Evolutionary conservation across 2,888 invertebrate genomes (phyloP).

Genomic region (Macaria notata): DNA sequence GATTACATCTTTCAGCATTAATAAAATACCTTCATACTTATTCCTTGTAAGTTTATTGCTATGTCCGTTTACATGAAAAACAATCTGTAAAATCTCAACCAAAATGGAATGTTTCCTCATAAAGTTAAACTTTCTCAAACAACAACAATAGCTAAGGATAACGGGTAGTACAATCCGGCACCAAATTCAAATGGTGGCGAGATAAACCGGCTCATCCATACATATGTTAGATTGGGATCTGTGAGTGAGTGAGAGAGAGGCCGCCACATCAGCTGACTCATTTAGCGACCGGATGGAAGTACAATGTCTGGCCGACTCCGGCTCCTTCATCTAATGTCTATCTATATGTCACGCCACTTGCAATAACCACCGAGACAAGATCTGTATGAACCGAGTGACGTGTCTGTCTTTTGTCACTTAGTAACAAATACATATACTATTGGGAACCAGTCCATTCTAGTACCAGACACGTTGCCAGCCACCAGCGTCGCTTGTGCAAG

Average conservation of each 20-base stretch:
- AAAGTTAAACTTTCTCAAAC: background rate
- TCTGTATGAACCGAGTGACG: no score
- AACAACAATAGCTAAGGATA: background rate
- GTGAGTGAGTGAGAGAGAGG: conserved; percentile 66
- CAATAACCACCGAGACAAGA: conserved; percentile 10
- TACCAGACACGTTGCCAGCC: no score
- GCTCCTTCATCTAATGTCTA: conserved; percentile 51
- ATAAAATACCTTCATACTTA: no score
- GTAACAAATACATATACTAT: no score
- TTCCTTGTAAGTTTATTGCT: no score
- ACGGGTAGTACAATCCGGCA: conserved; percentile 3
- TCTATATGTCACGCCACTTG: conserved; percentile 23
- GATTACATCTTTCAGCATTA: no score
- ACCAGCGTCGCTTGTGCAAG: no score
- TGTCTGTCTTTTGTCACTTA: background rate
- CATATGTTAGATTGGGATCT: conserved; percentile 56
- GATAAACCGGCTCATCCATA: conserved; percentile 47
- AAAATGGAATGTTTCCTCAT: no score
- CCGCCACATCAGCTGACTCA: conserved; percentile 78
- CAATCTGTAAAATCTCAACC: no score
- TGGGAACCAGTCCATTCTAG: no score
- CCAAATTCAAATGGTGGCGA: conserved; percentile 18
- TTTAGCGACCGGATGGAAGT: conserved; percentile 57
- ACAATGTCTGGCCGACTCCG: conserved; percentile 55
- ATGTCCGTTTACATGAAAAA: no score